phyloP scores from a whole-genome alignment of 2,888 invertebrate genomes.

The Rhagonycha fulva region DNA sequence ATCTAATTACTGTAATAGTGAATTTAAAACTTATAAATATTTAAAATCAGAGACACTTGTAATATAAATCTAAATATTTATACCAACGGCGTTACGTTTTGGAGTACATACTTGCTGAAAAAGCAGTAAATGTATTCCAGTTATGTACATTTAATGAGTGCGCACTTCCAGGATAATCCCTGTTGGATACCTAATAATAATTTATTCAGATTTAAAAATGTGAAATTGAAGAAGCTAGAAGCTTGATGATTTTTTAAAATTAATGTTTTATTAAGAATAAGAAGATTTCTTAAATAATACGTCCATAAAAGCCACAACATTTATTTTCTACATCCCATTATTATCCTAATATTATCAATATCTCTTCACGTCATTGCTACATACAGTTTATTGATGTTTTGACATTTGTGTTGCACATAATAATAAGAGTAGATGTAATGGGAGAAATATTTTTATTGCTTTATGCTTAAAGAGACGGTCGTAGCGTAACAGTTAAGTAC shows the following conservation, averaged over 20 bases:
- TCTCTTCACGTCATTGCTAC: not conserved
- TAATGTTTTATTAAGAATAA: not conserved
- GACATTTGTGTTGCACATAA: too few species aligned
- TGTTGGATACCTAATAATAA: not conserved
- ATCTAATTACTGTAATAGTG: too few species aligned
- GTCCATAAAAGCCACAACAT: not conserved
- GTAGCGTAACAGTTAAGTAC: too few species aligned
- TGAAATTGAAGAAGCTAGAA: not conserved
- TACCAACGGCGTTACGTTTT: not conserved
- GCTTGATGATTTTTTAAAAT: not conserved
- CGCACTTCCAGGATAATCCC: not conserved
- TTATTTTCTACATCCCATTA: not conserved
- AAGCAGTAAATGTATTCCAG: not conserved
- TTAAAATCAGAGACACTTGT: too few species aligned
- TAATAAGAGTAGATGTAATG: too few species aligned
- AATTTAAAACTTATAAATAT: too few species aligned
- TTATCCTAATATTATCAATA: not conserved
- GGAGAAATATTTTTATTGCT: too few species aligned
- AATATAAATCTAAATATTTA: too few species aligned
- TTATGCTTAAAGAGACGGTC: too few species aligned
- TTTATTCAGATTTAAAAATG: not conserved
- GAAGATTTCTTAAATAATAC: not conserved
- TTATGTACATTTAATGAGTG: not conserved
- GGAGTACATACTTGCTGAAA: not conserved
- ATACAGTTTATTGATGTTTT: too few species aligned